These are phyloP conservation scores for Hirudinaria manillensis DNA, from an alignment of 2,888 invertebrate species.

Conservation along the genomic window DNA sequence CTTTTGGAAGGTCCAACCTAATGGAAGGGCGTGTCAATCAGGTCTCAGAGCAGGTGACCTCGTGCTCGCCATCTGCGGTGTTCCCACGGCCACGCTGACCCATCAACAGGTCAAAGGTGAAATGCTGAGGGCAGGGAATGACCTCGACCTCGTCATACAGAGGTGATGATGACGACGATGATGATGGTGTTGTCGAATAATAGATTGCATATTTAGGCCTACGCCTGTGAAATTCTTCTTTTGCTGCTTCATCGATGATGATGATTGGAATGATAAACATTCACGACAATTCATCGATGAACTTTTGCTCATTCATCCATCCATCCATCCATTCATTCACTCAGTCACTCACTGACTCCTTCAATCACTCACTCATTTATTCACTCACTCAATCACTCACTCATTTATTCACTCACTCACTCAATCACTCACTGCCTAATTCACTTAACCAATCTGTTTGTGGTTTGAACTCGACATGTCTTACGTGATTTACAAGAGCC, in stretches of 20 bases:
- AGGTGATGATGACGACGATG: slow-evolving; percentile 36
- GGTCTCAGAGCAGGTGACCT: slow-evolving; percentile 39
- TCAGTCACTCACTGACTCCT: not conserved
- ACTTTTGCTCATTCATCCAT: not conserved
- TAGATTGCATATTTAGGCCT: no score
- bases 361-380: not conserved
- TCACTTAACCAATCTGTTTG: not conserved
- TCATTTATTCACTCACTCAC: slow-evolving; percentile 8
- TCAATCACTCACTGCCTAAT: slow-evolving; percentile 10
- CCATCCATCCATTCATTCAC: no score
- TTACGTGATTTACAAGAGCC: not conserved
- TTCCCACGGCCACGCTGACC: slow-evolving; percentile 35
- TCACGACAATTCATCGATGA: no score
- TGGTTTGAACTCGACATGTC: not conserved
- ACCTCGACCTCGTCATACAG: slow-evolving; percentile 41
- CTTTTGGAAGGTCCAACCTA: slow-evolving; percentile 31
- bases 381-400: slow-evolving; percentile 7
- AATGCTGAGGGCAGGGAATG: slow-evolving; percentile 43
- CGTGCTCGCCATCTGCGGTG: slow-evolving; percentile 40
- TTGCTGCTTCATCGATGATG: no score
- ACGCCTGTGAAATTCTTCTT: no score
- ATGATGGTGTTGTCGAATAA: no score
- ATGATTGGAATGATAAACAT: no score
- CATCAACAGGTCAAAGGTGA: slow-evolving; percentile 43
- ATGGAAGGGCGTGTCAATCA: slow-evolving; percentile 36